Evolutionary conservation across 1,140 invertebrate species (phyloP), one percentile per base, ranked within the genome.

Genomic region (Pantala flavescens): DNA sequence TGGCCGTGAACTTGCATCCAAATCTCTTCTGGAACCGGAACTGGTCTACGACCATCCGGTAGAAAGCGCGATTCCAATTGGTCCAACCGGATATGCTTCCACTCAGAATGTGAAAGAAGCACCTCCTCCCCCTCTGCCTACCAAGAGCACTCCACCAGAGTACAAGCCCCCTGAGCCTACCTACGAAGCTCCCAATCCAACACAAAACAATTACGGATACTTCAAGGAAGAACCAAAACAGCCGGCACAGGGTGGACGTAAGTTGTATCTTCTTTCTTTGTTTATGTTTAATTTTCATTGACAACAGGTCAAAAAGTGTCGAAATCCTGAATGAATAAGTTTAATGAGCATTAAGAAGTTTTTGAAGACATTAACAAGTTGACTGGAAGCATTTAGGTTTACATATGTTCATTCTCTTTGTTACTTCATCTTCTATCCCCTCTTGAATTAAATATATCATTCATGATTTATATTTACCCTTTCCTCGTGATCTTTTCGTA

Each of bases 1-100:
- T n/a, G 92, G 92, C 43, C 90, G 89, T 80, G 87, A 88, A 71
- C 87, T 93, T 74, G 90, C 91, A 19, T 87, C 86, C 73, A 91
- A 89, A 71, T 91, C 91, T 9, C 83, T 90, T 10, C 43, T 63
- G n/a, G 49, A 63, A 16, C 49, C 49, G 3, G n/a, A 21, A 16
- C 16, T 63, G 16, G 16, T 63, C 5, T 63, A 63, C 12, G 49
- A 63, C 12, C 16, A 21, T 16, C 49, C 49, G 2, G 49, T 63
- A 5, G 16, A 63, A 19, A 19, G 16, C 12, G 16, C 14, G 16
- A 63, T 63, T 21, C 16, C 14, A 3, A 21, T 63, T 21, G n/a
- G 49, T 21, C 49, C 49, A 7, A 21, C 16, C 49, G 49, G 49
- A 63, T 63, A 63, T 21, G 49, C 49, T 12, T 63, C 49, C 14